Base-by-base conservation (phyloP, 2,888 invertebrate genomes). In the Lottia scabra region DNA sequence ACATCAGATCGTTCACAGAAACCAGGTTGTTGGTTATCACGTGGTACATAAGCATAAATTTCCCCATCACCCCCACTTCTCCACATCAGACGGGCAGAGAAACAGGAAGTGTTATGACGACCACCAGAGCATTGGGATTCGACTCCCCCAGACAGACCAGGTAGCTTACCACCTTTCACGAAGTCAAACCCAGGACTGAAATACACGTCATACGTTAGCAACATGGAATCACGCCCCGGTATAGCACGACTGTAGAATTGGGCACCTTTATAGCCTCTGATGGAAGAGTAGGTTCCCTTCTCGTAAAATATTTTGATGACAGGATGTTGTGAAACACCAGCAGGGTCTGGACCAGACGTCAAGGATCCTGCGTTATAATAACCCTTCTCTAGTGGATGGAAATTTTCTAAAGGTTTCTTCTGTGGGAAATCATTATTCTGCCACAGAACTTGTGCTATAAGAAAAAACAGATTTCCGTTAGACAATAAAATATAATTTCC, bases 41-140 rank as follows among this genome's bases (percentile, higher is more conserved):
- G 74, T n/a, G n/a, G n/a, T n/a, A n/a, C 75, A 63, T 83, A 83
- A 26, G 77, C 70, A 65, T 83, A 81, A 3, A 83, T 78, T 65
- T 81, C 82, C 5, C 80, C 80, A 23, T 78, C 77, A 2, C 81
- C 82, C 8, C 0, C 82, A 68, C 65, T 43, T 0, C 82, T 70
- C 81, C 80, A 84, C 83, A 84, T 83, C 19, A 80, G 75, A 13
- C 82, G 66, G 6, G 80, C 79, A 15, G 81, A 81, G 64, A 84
- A 80, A 65, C 83, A 84, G 44, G 75, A 72, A 15, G 78, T 72
- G 10, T 78, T 68, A 12, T 73, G 71, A 13, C 77, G 67, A 8
- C 81, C 81, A 8, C 81, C 80, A 10, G 81, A 82, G 44, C 81
- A 83, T 12, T 74, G 72, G n/a, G 75, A 74, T 2, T 56, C 62